Evolutionary conservation across 2,797 vertebrate genomes (phyloP), one percentile per base, ranked within the genome.

Genomic region (Pempheris klunzingeri): DNA sequence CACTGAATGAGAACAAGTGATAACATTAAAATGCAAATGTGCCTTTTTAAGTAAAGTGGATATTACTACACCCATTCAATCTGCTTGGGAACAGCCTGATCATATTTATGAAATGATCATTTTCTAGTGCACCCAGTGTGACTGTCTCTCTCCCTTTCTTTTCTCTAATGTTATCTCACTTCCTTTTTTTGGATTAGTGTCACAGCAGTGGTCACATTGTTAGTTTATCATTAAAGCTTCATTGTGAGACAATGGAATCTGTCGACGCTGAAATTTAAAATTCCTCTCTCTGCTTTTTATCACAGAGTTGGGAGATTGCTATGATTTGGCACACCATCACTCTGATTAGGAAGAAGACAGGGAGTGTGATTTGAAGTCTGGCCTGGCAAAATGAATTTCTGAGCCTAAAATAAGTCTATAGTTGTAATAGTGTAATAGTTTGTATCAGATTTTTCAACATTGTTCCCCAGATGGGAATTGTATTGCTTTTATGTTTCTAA

Each of bases 21-120:
- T 63, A 53, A 46, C 47, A 79, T 77, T 63, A 55, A 71, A 78
- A 80, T 82, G 78, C 58, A 70, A 85, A 86, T 70, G 55, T 53
- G 18, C 44, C 7, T 64, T 18, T 36, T 41, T 44, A 30, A 54
- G 24, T 17, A 34, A 70, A 75, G 8, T 47, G 41, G 66, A 80
- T 72, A 52, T 81, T 43, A 44, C 0, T 26, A 28, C 18, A 22
- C 1, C 32, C 50, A 77, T 69, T 78, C 39, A 50, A 30, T 67
- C 24, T 60, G 44, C 62, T 22, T 30, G 8, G 30, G 68, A 71
- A 3, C 9, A 41, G 14, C 17, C 74, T 76, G 73, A 78, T 34
- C 44, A 66, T 70, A 73, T 47, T 77, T 49, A 77, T 84, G 50
- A 75, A 59, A 75, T 47, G 7, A 60, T 78, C 41, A 61, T 61